A percentile compares a stretch with the other conserved stretches of the same genome.
Evolutionary conservation across 2,888 invertebrate species (phyloP).

Genomic region (Patella caerulea): DNA sequence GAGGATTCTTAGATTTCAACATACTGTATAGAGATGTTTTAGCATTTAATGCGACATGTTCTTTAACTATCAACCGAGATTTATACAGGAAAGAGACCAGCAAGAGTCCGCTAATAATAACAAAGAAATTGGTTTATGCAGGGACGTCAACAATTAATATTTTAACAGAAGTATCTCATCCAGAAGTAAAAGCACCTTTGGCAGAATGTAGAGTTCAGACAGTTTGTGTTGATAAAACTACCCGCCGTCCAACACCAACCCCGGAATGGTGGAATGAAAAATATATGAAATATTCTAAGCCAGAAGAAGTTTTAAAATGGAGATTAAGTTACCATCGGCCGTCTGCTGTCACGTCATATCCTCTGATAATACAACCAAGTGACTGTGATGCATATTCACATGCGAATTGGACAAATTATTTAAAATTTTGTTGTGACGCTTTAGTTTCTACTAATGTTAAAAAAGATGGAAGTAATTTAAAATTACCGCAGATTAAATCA

Average conservation of each 20-base stretch:
- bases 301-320: not conserved
- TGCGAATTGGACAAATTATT: slow-evolving; percentile 30
- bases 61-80: slow-evolving; percentile 13
- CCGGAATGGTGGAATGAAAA: slow-evolving; percentile 36
- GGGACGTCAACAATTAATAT: slow-evolving; percentile 25
- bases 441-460: slow-evolving; percentile 15
- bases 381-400: slow-evolving; percentile 30
- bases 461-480: not conserved
- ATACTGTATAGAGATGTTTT: slow-evolving; percentile 18
- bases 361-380: slow-evolving; percentile 17
- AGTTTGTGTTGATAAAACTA: slow-evolving; percentile 24
- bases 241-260: slow-evolving; percentile 22
- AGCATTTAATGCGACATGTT: slow-evolving; percentile 23
- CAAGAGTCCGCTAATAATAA: slow-evolving; percentile 27
- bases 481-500: slow-evolving; percentile 13
- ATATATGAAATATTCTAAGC: slow-evolving; percentile 13
- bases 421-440: slow-evolving; percentile 27
- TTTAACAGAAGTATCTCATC: slow-evolving; percentile 19
- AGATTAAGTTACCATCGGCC: not conserved
- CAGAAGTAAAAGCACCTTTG: slow-evolving; percentile 3
- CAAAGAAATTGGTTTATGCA: slow-evolving; percentile 19
- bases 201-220: slow-evolving; percentile 29
- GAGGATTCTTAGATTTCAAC: slow-evolving; percentile 24
- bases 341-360: not conserved
- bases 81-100: slow-evolving; percentile 21